Evolutionary conservation across 2,113 vertebrate species (phyloP).

Genomic region (Oceanodroma tethys): DNA sequence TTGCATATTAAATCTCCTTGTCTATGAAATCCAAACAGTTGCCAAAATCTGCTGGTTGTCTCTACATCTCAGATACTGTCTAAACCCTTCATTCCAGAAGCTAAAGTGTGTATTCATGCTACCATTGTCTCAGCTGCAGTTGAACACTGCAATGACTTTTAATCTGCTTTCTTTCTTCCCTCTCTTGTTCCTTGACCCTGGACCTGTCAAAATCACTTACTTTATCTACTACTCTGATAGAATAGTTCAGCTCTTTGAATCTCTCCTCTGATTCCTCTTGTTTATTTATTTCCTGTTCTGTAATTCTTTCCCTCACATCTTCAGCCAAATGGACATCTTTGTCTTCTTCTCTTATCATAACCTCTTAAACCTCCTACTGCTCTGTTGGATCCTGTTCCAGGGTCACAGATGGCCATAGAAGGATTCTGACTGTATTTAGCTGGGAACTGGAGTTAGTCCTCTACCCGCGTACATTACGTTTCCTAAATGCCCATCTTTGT

Average conservation of each 20-base stretch:
- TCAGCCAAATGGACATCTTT: background rate
- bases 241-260: background rate
- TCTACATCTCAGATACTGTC: background rate
- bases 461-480: background rate
- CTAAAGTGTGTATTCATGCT: slow-evolving; percentile 15
- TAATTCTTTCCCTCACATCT: background rate
- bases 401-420: background rate
- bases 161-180: slow-evolving; percentile 2
- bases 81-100: slow-evolving; percentile 31
- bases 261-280: background rate
- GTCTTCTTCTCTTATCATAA: background rate
- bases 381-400: background rate
- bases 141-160: slow-evolving; percentile 27
- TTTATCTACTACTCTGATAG: background rate
- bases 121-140: slow-evolving; percentile 23
- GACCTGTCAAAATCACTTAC: background rate
- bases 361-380: background rate
- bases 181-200: background rate
- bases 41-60: background rate
- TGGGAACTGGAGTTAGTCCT: background rate
- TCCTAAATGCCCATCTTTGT: background rate
- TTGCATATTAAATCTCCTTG: slow-evolving; percentile 34
- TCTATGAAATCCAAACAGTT: slow-evolving; percentile 32
- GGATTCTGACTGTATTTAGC: background rate
- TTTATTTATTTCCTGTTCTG: background rate